These are phyloP conservation scores for Parnassius apollo DNA, from an alignment of 2,888 invertebrate genomes.

Conservation along the genomic window DNA sequence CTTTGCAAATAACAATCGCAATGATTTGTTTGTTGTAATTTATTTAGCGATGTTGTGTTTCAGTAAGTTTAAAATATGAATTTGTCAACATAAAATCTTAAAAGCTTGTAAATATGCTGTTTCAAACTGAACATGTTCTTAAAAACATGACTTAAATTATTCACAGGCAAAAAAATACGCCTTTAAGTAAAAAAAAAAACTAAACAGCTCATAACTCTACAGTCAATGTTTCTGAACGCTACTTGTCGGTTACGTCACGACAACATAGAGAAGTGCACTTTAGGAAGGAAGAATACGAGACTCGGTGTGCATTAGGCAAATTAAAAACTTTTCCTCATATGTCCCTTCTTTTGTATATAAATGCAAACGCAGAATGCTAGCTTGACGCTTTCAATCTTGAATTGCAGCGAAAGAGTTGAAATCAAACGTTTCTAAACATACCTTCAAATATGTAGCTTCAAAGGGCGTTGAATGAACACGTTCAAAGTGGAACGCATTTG, in stretches of 20 bases:
- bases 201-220: conserved; percentile 67
- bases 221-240: conserved; percentile 64
- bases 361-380: conserved; percentile 56
- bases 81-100: conserved; percentile 12
- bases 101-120: background rate
- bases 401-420: conserved; percentile 61
- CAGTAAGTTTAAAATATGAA: conserved; percentile 35
- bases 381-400: conserved; percentile 47
- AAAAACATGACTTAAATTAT: conserved; percentile 29
- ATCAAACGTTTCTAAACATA: conserved; percentile 70
- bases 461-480: conserved; percentile 70
- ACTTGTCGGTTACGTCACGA: conserved; percentile 49
- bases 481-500: conserved; percentile 64
- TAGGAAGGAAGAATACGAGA: conserved; percentile 63
- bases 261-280: conserved; percentile 65
- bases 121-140: conserved; percentile 15
- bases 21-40: conserved; percentile 51
- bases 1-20: conserved; percentile 55
- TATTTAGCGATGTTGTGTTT: conserved; percentile 43
- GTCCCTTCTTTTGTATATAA: conserved; percentile 63
- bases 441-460: conserved; percentile 48
- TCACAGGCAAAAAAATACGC: conserved; percentile 33
- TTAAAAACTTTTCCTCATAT: conserved; percentile 70
- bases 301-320: conserved; percentile 76
- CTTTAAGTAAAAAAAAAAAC: conserved; percentile 60